Conservation (phyloP, 1,140 invertebrate species). For the Choristoneura fumiferana region DNA sequence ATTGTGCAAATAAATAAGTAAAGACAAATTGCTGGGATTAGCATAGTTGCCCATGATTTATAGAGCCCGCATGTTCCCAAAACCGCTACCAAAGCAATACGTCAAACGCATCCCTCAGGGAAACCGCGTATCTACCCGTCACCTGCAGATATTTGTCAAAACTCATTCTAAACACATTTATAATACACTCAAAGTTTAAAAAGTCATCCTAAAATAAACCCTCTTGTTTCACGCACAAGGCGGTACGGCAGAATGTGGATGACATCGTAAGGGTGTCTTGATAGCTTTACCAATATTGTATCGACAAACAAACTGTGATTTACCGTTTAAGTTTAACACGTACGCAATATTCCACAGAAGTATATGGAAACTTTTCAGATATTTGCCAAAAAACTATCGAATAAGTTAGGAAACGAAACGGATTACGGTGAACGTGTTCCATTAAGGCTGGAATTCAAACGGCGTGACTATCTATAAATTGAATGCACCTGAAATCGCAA, state of each 20-base stretch:
- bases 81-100: constrained; percentile 71
- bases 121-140: constrained; percentile 53
- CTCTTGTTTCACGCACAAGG: constrained; percentile 28
- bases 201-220: constrained; percentile 24
- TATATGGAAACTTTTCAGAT: too few relatives aligned
- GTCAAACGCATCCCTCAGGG: constrained; percentile 68
- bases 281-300: constrained; percentile 18
- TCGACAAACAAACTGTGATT: constrained; percentile 44
- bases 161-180: constrained; percentile 50
- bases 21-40: constrained; percentile 18
- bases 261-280: constrained; percentile 19
- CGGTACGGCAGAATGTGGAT: constrained; percentile 1
- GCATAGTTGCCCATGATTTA: constrained; percentile 50
- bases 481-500: constrained; percentile 71
- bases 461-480: constrained; percentile 39
- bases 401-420: not conserved
- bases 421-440: not conserved
- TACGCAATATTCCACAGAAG: constrained; percentile 14
- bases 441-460: not conserved
- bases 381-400: too few relatives aligned
- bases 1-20: not conserved
- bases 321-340: constrained; percentile 62
- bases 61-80: constrained; percentile 51
- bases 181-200: constrained; percentile 17
- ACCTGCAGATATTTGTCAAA: constrained; percentile 76